These are phyloP conservation scores for Phoenicopterus ruber DNA, from an alignment of 2,113 vertebrate genomes.

Conservation along the genomic window DNA sequence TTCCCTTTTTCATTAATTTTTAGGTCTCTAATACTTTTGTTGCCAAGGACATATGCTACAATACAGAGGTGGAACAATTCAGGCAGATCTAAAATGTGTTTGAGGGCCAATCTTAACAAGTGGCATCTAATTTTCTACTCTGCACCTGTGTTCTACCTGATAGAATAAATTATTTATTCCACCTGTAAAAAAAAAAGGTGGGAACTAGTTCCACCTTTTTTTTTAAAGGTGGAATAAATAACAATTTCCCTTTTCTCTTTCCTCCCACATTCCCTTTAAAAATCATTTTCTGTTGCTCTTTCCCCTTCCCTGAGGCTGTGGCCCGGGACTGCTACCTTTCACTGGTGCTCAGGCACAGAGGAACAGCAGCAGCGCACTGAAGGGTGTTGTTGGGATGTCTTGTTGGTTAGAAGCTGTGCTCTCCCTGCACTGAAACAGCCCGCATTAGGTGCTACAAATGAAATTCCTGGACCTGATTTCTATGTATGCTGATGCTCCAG, in stretches of 20 bases:
- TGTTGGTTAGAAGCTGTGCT: neutral
- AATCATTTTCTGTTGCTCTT: neutral
- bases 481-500: neutral
- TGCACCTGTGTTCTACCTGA: neutral
- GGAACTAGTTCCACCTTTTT: too few species aligned
- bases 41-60: neutral
- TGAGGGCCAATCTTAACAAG: neutral
- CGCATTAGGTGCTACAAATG: neutral
- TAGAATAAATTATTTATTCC: too few species aligned
- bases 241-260: neutral
- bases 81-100: neutral
- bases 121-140: neutral
- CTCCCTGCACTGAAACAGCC: neutral
- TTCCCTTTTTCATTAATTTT: neutral
- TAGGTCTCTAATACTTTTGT: neutral
- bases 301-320: neutral
- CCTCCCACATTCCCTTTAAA: neutral
- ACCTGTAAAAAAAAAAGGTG: too few species aligned
- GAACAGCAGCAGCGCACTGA: neutral
- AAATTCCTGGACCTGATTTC: neutral
- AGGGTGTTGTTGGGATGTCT: neutral
- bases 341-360: neutral
- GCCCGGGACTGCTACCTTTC: neutral
- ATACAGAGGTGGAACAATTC: neutral
- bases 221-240: neutral